phyloP scores from a whole-genome alignment of 1,140 invertebrate genomes.

The Teleopsis dalmanni region DNA sequence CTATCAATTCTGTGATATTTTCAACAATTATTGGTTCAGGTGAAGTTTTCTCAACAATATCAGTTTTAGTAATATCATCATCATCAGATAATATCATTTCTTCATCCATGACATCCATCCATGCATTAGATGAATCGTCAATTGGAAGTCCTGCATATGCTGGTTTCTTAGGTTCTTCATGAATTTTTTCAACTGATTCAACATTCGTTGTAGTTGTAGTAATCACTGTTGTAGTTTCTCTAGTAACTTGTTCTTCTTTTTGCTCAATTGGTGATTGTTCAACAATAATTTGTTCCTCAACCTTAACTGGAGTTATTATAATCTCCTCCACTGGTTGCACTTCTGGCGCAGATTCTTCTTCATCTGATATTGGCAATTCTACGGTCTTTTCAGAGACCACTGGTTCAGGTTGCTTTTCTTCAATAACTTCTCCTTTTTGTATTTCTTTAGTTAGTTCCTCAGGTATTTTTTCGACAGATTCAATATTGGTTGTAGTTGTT shows the following conservation, averaged over 20 bases:
- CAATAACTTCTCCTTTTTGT: not conserved
- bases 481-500: not conserved
- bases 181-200: not conserved
- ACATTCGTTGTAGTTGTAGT: too few relatives aligned
- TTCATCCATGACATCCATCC: conserved; percentile 47
- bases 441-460: not conserved
- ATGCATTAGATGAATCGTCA: conserved; percentile 42
- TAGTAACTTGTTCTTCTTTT: not conserved
- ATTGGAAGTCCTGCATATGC: conserved; percentile 44
- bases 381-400: too few relatives aligned
- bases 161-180: conserved; percentile 15
- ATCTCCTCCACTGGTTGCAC: too few relatives aligned
- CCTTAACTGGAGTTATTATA: too few relatives aligned
- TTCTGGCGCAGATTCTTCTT: too few relatives aligned
- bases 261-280: not conserved
- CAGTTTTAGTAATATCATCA: too few relatives aligned
- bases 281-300: too few relatives aligned
- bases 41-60: too few relatives aligned
- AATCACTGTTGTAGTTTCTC: too few relatives aligned
- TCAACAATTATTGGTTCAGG: conserved; percentile 47
- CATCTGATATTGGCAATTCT: not conserved
- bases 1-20: too few relatives aligned
- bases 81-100: conserved; percentile 35
- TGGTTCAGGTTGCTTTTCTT: not conserved
- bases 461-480: not conserved